Evolutionary conservation across 2,888 invertebrate genomes (phyloP), one percentile per base, ranked within the genome.

Genomic region (Drosophila nr. fundita): DNA sequence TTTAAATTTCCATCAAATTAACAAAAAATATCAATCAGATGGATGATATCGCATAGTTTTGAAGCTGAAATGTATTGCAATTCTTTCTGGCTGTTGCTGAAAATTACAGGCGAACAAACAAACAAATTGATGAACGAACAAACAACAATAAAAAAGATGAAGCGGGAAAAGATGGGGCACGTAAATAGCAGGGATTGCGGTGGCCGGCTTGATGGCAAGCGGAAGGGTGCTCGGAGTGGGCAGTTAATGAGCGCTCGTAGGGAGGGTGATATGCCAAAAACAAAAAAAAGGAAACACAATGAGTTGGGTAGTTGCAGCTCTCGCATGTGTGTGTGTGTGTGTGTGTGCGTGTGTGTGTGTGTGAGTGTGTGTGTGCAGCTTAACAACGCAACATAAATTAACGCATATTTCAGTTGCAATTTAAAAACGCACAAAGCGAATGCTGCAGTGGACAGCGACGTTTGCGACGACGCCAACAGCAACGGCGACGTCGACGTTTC

Each of bases 391-490:
- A 87, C 85, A 85, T 85, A 85, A 86, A 86, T 88, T 86, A 86
- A 86, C 89, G 86, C 85, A 85, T 85, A 85, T 85, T 85, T 85
- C 85, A 86, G 88, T 78, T 85, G 88, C 86, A 85, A 86, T 85
- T 86, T 86, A 88, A 85, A 88, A 85, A 88, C 72, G 83, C 79
- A 83, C 88, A 84, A 86, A 80, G 82, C 82, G 85, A 87, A 79
- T 72, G 67, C 81, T 75, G 80, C 76, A 68, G 63, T 60, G 73
- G 86, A 73, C 77, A 80, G 54, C 78, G 63, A 61, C 66, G 62
- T 30, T 49, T 15, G 45, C 45, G 24, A 24, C 50, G 65, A 50
- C 72, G 50, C 32, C 72, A 49, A 52, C 62, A 45, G 54, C 60
- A 45, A 21, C 84, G 30, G 61, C 75, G 80, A 68, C 68, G 83